Evolutionary conservation across 2,888 invertebrate species (phyloP).

Genomic region (Pollenia amentaria): DNA sequence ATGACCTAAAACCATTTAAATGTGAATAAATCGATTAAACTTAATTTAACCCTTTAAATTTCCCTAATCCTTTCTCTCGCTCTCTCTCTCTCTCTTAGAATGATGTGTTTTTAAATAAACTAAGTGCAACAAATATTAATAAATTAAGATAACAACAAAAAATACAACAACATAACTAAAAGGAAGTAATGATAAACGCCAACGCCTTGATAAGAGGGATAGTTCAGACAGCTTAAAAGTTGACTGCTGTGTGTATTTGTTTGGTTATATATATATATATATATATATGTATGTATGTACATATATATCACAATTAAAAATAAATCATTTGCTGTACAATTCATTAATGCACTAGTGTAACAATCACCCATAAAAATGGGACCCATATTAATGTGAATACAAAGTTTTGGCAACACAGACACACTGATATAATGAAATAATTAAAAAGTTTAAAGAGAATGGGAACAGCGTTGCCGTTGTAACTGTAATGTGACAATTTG

Average conservation of each 20-base stretch:
- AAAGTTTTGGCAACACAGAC: background rate
- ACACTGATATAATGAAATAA: background rate
- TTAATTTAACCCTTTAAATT: slow-evolving; percentile 17
- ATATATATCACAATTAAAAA: slow-evolving; percentile 66
- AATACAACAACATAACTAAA: background rate
- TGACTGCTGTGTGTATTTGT: slow-evolving; percentile 8
- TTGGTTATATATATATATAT: background rate
- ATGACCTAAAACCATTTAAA: slow-evolving; percentile 73
- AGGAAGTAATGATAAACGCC: slow-evolving; percentile 36
- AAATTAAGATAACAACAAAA: slow-evolving; percentile 12
- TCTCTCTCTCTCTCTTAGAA: background rate
- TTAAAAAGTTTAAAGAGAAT: background rate
- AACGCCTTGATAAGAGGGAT: slow-evolving; percentile 35
- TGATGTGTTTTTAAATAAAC: background rate
- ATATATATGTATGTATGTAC: slow-evolving; percentile 11
- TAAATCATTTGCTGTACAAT: slow-evolving; percentile 50
- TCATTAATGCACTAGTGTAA: slow-evolving; percentile 31
- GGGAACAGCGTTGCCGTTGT: background rate
- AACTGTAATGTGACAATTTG: too few species aligned
- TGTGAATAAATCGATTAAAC: slow-evolving; percentile 68
- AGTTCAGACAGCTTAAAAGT: background rate
- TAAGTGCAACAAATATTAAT: slow-evolving; percentile 24
- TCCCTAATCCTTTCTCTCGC: background rate
- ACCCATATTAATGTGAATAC: slow-evolving; percentile 27
- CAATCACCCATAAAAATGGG: slow-evolving; percentile 12